These are phyloP conservation scores for Micrastur ruficollis DNA, from an alignment of 2,797 vertebrate species.

Conservation along the genomic window DNA sequence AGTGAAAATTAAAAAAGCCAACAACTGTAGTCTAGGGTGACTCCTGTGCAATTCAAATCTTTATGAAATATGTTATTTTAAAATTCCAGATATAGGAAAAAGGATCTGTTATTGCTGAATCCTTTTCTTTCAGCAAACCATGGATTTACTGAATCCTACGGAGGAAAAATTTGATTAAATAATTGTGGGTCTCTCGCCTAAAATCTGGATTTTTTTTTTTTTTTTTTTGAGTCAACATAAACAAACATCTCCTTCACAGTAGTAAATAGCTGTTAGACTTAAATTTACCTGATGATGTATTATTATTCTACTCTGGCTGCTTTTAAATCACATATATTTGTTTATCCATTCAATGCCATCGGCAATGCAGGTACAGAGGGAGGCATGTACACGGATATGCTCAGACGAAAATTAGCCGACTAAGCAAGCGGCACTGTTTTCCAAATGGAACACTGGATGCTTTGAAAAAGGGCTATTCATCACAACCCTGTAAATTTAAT, in stretches of 20 bases:
- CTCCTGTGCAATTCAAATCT: neutral
- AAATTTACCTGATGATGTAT: neutral
- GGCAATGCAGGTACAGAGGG: conserved; percentile 59
- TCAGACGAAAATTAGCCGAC: conserved; percentile 21
- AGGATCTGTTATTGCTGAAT: neutral
- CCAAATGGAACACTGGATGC: conserved; percentile 1
- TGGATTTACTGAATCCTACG: neutral
- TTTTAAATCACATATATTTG: neutral
- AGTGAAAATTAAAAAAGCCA: neutral
- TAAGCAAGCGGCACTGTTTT: conserved; percentile 4
- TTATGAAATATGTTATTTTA: neutral
- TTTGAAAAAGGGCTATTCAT: conserved; percentile 1
- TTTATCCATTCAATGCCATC: neutral
- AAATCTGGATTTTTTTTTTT: neutral
- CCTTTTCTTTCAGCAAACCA: neutral
- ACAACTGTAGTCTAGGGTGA: neutral
- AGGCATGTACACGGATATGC: conserved; percentile 9
- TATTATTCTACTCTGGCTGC: neutral
- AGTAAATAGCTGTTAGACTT: neutral
- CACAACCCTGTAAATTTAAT: neutral
- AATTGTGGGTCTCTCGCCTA: neutral
- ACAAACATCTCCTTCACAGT: neutral
- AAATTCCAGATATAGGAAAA: neutral
- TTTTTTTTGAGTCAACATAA: neutral
- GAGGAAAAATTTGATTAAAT: neutral